A percentile compares a stretch with the other conserved stretches of the same genome.
Evolutionary conservation across 2,113 vertebrate species (phyloP).

Genomic region (Aphyosemion australe): DNA sequence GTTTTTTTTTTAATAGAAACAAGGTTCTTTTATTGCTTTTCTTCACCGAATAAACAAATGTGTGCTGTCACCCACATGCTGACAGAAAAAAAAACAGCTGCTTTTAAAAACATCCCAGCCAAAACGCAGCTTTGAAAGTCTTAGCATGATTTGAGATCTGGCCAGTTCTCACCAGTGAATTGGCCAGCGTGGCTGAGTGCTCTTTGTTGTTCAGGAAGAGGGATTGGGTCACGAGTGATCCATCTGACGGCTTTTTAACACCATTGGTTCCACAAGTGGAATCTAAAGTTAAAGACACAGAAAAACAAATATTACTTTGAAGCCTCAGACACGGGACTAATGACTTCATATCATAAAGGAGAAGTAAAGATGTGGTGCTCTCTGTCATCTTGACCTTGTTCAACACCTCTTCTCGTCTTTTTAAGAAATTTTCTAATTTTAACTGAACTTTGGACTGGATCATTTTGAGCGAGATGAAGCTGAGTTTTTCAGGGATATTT

Average conservation of each 20-base stretch:
- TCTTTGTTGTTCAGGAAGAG: conserved; percentile 80
- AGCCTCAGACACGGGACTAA: not conserved
- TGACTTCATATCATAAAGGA: not conserved
- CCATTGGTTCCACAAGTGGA: conserved; percentile 95
- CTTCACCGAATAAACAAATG: not conserved
- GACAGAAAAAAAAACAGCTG: not conserved
- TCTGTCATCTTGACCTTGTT: no score
- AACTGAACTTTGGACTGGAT: no score
- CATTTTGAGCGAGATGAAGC: no score
- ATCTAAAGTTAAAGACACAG: conserved; percentile 53
- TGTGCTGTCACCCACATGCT: not conserved
- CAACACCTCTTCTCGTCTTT: no score
- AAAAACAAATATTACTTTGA: not conserved
- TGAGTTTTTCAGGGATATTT: no score
- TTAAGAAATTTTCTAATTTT: no score
- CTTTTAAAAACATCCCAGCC: not conserved
- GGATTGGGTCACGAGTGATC: conserved; percentile 56
- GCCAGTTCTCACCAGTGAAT: conserved; percentile 69
- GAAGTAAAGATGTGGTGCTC: no score
- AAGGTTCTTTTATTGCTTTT: not conserved
- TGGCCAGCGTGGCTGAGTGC: conserved; percentile 56
- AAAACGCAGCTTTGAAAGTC: no score
- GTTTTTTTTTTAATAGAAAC: not conserved
- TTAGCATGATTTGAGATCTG: not conserved
- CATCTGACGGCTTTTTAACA: conserved; percentile 85